These are phyloP conservation scores for Neoascia interrupta DNA, from an alignment of 2,888 invertebrate species.

Conservation along the genomic window DNA sequence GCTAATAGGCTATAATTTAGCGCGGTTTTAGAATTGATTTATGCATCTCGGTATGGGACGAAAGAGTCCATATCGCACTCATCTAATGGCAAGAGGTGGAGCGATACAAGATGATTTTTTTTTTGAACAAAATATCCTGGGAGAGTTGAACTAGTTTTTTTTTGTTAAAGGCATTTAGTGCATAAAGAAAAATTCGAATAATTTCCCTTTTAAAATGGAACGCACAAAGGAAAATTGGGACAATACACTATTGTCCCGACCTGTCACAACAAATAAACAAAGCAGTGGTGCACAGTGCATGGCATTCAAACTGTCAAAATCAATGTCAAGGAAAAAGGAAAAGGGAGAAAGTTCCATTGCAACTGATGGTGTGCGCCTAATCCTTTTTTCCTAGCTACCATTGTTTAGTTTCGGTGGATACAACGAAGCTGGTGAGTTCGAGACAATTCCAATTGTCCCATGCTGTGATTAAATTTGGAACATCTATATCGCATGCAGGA, in stretches of 20 bases:
- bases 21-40: slow-evolving; percentile 61
- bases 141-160: slow-evolving; percentile 32
- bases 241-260: slow-evolving; percentile 58
- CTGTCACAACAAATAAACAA: slow-evolving; percentile 69
- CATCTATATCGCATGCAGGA: slow-evolving; percentile 31
- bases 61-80: slow-evolving; percentile 54
- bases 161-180: slow-evolving; percentile 13
- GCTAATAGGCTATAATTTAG: slow-evolving; percentile 64
- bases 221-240: slow-evolving; percentile 31
- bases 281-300: slow-evolving; percentile 25
- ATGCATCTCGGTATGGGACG: slow-evolving; percentile 44
- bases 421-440: slow-evolving; percentile 44
- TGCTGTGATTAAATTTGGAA: slow-evolving; percentile 64
- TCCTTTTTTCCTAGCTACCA: slow-evolving; percentile 48
- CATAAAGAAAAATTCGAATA: slow-evolving; percentile 39
- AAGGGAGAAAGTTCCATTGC: slow-evolving; percentile 58
- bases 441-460: slow-evolving; percentile 50
- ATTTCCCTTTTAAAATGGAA: slow-evolving; percentile 53
- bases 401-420: slow-evolving; percentile 47
- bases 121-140: too few relatives aligned
- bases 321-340: slow-evolving; percentile 58
- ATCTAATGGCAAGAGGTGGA: not conserved
- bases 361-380: slow-evolving; percentile 57
- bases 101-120: not conserved
- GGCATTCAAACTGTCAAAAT: slow-evolving; percentile 62